These are phyloP conservation scores for Hucho hucho DNA, from an alignment of 2,113 vertebrate species.

Conservation along the genomic window DNA sequence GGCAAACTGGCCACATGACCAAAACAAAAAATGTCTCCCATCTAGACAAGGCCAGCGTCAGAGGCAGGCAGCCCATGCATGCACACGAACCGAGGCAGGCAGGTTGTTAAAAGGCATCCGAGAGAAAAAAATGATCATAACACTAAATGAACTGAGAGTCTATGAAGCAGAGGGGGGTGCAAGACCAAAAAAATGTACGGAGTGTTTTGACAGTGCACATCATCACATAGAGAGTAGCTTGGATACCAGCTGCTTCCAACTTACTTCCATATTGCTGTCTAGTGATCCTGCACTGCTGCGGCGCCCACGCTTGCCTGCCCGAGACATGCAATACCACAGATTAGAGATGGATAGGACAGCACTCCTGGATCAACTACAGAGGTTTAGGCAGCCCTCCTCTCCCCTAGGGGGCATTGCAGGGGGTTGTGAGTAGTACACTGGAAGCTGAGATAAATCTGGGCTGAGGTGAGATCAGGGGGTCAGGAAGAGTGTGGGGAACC, in stretches of 20 bases:
- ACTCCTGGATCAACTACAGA: constrained; percentile 75
- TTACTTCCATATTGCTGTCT: constrained; percentile 99
- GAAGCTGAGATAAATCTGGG: constrained; percentile 48
- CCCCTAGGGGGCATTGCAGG: constrained; percentile 69
- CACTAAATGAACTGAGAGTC: constrained; percentile 60
- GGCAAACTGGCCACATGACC: constrained; percentile 75
- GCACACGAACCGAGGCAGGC: constrained; percentile 81
- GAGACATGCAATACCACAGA: constrained; percentile 99
- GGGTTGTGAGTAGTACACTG: constrained; percentile 48
- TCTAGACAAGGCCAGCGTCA: constrained; percentile 77
- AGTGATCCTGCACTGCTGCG: constrained; percentile 99
- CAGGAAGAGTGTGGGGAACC: constrained; percentile 41
- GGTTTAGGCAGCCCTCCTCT: constrained; percentile 64
- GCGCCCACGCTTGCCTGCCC: constrained; percentile 99
- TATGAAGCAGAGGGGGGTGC: constrained; percentile 77
- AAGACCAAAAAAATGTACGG: constrained; percentile 69
- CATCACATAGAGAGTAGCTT: constrained; percentile 90
- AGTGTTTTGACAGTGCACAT: constrained; percentile 86
- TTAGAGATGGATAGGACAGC: constrained; percentile 90
- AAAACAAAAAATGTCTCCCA: constrained; percentile 63
- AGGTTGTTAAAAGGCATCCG: constrained; percentile 66
- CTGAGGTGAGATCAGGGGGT: constrained; percentile 29
- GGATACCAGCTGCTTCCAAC: constrained; percentile 91
- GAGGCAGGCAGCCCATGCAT: constrained; percentile 88
- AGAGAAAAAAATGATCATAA: constrained; percentile 64